Percentiles rank a stretch among this genome's conserved stretches.
These are phyloP conservation scores for Vicugna pacos DNA, from an alignment of 2,113 vertebrate genomes.

Conservation along the genomic window DNA sequence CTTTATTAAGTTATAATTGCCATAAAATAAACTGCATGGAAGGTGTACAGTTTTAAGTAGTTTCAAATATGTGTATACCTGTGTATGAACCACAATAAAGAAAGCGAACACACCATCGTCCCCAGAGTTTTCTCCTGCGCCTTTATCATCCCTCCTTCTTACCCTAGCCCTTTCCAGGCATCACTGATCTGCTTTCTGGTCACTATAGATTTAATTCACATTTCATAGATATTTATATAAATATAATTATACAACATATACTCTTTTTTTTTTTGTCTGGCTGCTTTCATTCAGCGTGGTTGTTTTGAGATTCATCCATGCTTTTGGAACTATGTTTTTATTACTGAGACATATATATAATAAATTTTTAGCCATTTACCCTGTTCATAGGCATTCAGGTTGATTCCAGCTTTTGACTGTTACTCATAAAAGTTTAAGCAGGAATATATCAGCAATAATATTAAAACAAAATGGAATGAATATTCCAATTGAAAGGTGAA, in stretches of 20 bases:
- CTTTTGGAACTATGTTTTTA: not conserved
- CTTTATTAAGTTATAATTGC: slow-evolving; percentile 31
- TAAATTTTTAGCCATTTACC: not conserved
- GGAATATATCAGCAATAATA: not conserved
- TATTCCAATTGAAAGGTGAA: not conserved
- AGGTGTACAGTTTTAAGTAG: slow-evolving; percentile 54
- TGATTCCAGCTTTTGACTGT: not conserved
- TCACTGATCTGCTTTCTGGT: not conserved
- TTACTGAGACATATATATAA: not conserved
- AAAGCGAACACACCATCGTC: not conserved
- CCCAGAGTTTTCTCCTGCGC: not conserved
- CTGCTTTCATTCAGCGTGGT: not conserved
- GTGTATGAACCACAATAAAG: not conserved
- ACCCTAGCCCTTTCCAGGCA: not conserved
- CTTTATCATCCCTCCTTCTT: not conserved
- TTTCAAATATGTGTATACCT: not conserved
- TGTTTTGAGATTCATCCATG: not conserved
- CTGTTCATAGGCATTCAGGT: not conserved
- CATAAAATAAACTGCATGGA: not conserved
- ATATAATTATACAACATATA: not conserved
- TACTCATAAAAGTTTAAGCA: not conserved
- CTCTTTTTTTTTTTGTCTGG: not conserved
- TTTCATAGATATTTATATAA: not conserved
- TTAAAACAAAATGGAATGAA: not conserved
- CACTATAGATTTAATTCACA: not conserved